Evolutionary conservation across 2,113 vertebrate species (phyloP).

Genomic region (Podarcis raffonei): DNA sequence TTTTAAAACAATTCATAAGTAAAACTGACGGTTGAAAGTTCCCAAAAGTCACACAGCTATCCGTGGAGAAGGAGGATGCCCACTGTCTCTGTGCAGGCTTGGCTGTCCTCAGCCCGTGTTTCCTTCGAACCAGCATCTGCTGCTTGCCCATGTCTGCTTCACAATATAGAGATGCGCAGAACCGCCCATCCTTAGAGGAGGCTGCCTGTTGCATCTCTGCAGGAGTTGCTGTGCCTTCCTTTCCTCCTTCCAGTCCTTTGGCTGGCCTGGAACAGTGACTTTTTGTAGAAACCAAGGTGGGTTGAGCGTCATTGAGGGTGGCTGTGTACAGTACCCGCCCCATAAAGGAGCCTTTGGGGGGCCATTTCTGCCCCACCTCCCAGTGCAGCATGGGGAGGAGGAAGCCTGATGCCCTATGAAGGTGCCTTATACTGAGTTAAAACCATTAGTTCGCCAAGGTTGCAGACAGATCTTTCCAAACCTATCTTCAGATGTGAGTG

Average conservation of each 20-base stretch:
- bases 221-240: neutral
- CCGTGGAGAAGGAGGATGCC: neutral
- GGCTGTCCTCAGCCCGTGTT: neutral
- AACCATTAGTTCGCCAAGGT: neutral
- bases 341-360: neutral
- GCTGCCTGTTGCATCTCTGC: neutral
- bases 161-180: neutral
- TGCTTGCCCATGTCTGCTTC: neutral
- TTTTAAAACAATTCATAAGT: neutral
- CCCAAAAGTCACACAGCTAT: neutral
- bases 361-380: neutral
- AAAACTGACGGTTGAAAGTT: neutral
- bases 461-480: neutral
- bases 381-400: neutral
- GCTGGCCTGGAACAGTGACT: neutral
- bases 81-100: neutral
- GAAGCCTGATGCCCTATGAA: neutral
- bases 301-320: neutral
- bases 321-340: neutral
- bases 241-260: neutral
- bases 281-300: neutral
- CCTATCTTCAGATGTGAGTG: neutral
- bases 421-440: too few species aligned
- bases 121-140: neutral
- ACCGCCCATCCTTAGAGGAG: neutral